Evolutionary conservation across 2,797 vertebrate genomes (phyloP).

Genomic region (Cynopterus sphinx): DNA sequence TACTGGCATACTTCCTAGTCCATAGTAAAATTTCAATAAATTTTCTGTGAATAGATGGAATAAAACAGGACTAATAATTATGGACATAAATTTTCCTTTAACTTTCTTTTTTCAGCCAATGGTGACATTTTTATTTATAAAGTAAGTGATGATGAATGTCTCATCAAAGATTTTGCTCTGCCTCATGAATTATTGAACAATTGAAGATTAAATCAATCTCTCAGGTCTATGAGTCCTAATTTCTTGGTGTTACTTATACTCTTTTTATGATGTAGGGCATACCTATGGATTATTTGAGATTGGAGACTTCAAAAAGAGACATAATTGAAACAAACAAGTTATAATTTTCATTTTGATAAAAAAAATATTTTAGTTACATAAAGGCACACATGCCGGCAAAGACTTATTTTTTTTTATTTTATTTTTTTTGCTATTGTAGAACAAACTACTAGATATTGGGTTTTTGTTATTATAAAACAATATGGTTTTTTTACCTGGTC

Average conservation of each 20-base stretch:
- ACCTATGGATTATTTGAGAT: conserved; percentile 32
- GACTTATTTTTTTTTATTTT: too few relatives aligned
- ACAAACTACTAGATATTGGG: background rate
- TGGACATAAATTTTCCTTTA: background rate
- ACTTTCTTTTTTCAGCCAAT: background rate
- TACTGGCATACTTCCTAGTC: background rate
- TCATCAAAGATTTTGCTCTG: conserved; percentile 20
- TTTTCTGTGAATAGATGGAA: background rate
- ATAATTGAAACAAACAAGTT: background rate
- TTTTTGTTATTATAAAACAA: background rate
- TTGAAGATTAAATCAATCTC: conserved; percentile 36
- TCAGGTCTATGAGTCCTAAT: background rate
- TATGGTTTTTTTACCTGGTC: background rate
- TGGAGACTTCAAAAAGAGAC: background rate
- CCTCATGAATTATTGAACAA: conserved; percentile 11
- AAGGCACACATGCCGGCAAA: background rate
- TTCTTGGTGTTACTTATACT: background rate
- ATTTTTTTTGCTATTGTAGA: too few relatives aligned
- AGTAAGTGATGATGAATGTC: background rate
- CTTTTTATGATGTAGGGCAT: conserved; percentile 47
- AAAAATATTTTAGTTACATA: background rate
- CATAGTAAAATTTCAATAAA: background rate
- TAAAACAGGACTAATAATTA: background rate
- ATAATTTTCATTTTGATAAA: background rate
- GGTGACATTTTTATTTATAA: conserved; percentile 31